Evolutionary conservation across 2,888 invertebrate species (phyloP).

Genomic region (Ormyrus nitidulus): DNA sequence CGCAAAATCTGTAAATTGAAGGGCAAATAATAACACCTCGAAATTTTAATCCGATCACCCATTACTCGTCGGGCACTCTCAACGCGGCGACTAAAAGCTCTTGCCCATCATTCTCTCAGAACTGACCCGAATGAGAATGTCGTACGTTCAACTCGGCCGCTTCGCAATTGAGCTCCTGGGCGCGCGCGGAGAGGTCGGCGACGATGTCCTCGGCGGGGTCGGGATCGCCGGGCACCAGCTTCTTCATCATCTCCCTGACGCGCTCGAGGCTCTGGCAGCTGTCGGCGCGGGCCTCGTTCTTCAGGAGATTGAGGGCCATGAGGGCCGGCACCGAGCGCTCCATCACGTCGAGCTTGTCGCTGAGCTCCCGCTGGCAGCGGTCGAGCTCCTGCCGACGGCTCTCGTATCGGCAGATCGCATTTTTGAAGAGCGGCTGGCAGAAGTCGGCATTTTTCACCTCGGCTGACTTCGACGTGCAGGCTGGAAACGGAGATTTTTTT

Average conservation of each 20-base stretch:
- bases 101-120: slow-evolving; percentile 40
- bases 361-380: slow-evolving; percentile 63
- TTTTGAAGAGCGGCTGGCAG: slow-evolving; percentile 19
- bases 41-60: too few species aligned
- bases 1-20: too few species aligned
- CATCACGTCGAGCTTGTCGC: slow-evolving; percentile 66
- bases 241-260: slow-evolving; percentile 66
- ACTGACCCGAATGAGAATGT: slow-evolving; percentile 37
- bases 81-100: background rate
- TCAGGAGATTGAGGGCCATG: slow-evolving; percentile 67
- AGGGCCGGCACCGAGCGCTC: slow-evolving; percentile 71
- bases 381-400: slow-evolving; percentile 64
- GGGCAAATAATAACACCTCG: too few species aligned
- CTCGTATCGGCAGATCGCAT: slow-evolving; percentile 54
- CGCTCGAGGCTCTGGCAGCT: slow-evolving; percentile 56
- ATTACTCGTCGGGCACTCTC: too few species aligned
- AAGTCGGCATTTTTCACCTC: background rate
- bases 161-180: slow-evolving; percentile 64
- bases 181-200: slow-evolving; percentile 59
- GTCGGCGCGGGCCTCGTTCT: slow-evolving; percentile 21
- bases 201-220: slow-evolving; percentile 67
- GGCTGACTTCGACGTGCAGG: background rate
- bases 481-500: too few species aligned
- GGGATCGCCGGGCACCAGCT: slow-evolving; percentile 56
- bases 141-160: slow-evolving; percentile 70